A percentile compares a stretch with the other conserved stretches of the same genome.
Evolutionary conservation across 2,113 vertebrate genomes (phyloP).

Genomic region (Jaculus jaculus): DNA sequence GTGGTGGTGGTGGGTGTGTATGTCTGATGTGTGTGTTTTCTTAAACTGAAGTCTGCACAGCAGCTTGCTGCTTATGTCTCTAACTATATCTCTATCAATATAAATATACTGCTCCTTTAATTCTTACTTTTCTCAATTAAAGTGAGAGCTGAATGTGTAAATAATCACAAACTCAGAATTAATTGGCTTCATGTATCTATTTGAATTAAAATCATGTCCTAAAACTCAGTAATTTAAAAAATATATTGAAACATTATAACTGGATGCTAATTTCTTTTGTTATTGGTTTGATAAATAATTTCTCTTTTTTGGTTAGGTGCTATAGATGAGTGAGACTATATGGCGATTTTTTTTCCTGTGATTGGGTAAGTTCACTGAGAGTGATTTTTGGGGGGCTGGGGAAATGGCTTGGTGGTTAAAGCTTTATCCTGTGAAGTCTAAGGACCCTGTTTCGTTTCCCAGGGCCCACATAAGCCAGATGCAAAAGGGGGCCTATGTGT

Average conservation of each 20-base stretch:
- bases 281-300: background rate
- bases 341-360: too few species aligned
- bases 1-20: too few species aligned
- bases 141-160: background rate
- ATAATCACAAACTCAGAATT: background rate
- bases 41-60: background rate
- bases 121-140: background rate
- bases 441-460: too few species aligned
- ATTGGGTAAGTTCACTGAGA: too few species aligned
- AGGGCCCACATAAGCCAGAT: too few species aligned
- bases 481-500: too few species aligned
- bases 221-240: slow-evolving; percentile 40
- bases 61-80: background rate
- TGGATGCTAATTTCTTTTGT: background rate
- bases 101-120: background rate
- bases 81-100: background rate
- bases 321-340: too few species aligned
- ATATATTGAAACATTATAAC: slow-evolving; percentile 5
- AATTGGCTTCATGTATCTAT: background rate
- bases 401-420: too few species aligned
- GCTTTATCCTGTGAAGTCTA: too few species aligned
- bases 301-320: too few species aligned
- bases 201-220: background rate
- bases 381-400: too few species aligned
- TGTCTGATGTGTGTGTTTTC: background rate